Evolutionary conservation across 1,140 invertebrate species (phyloP), one percentile per base, ranked within the genome.

Genomic region (Diorhabda sublineata): DNA sequence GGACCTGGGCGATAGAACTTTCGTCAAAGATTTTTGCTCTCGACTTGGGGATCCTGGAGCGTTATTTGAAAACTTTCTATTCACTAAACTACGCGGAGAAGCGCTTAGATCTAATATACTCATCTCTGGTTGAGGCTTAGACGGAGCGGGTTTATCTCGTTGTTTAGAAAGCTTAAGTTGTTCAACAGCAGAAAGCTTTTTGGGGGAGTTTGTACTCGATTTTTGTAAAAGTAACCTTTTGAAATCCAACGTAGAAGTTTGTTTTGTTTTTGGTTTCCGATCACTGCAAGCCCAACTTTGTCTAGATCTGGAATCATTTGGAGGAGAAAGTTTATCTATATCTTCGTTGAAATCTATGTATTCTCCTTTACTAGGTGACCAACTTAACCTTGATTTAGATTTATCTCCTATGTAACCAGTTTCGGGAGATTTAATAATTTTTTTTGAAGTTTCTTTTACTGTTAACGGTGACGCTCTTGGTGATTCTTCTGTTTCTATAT

Each of bases 171-270:
- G 80, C 82, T 92, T 92, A 4, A 95, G 78, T 78, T 92, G 88
- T 79, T 95, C 92, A 3, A 93, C 91, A 4, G 93, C 93, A 9
- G 92, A 94, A 0, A 92, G 78, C 74, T 91, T 91, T 5, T 83
- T 82, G 42, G 76, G 75, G 69, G 80, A 81, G 76, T 85, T 81
- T 69, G 86, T 84, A 77, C 84, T 81, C 67, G 84, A 82, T 81
- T 89, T 85, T 73, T 92, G 90, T 4, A 92, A 82, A 2, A 95
- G 81, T 8, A 94, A 80, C 74, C 90, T 88, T 79, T 95, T 95
- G 76, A 95, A 95, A 79, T 94, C 93, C 74, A 91, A 80, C 66
- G 90, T 82, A 2, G 89, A 90, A 4, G 90, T 92, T 73, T 90
- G 85, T 42, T 86, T 69, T 5, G 44, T 42, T 42, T 85, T 67